Percentiles rank a stretch among this genome's conserved stretches.
Conservation (phyloP, 2,888 invertebrate species). For the Acleris laterana region DNA sequence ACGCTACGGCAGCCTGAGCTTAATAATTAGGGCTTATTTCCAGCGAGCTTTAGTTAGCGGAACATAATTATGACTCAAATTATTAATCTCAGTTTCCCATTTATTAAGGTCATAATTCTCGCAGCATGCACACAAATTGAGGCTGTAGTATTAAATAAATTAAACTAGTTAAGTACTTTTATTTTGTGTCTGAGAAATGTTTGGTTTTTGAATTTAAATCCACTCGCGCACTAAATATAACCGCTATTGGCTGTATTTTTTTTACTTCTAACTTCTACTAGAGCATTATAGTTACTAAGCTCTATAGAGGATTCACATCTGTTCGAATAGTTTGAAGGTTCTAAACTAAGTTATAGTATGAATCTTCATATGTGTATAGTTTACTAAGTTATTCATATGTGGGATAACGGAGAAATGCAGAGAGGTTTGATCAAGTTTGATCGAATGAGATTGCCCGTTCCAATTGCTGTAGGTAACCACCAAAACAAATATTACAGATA, state of each 20-base stretch:
- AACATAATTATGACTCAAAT: constrained; percentile 31
- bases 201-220: not conserved
- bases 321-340: constrained; percentile 16
- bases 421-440: too few relatives aligned
- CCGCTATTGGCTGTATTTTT: constrained; percentile 2
- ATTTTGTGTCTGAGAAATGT: too few relatives aligned
- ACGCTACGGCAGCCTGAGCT: constrained; percentile 34
- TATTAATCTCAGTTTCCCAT: constrained; percentile 28
- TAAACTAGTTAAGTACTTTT: not conserved
- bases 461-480: too few relatives aligned
- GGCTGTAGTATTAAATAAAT: not conserved
- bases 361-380: too few relatives aligned
- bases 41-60: constrained; percentile 31
- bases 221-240: not conserved
- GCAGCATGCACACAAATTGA: not conserved
- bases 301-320: constrained; percentile 13
- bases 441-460: too few relatives aligned
- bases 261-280: not conserved
- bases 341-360: constrained; percentile 4
- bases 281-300: constrained; percentile 12
- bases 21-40: constrained; percentile 38
- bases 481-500: too few relatives aligned
- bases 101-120: constrained; percentile 15
- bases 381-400: not conserved
- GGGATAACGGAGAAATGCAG: not conserved